Evolutionary conservation across 2,113 vertebrate genomes (phyloP), one percentile per base, ranked within the genome.

Genomic region (Microcebus griseorufus): DNA sequence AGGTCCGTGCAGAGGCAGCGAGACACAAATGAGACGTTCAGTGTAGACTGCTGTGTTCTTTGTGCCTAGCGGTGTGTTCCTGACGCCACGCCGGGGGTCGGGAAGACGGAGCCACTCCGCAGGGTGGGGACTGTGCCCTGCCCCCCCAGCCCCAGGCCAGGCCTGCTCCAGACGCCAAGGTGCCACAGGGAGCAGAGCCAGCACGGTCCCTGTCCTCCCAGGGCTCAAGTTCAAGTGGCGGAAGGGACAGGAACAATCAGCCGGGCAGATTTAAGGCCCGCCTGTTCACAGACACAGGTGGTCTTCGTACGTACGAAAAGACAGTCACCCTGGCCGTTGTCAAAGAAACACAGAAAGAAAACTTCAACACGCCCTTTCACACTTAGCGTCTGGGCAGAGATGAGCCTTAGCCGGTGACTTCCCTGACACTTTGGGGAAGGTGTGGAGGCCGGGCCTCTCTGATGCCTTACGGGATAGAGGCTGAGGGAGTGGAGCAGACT

Each of bases 41-140:
- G 0, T 2, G 9, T 5, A 20, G 69, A 55, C 51, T 37, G 11
- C 64, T 11, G 25, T 3, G 39, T 9, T 1, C 32, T 20, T 4
- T 3, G 29, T 14, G 70, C 39, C 58, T 20, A 9, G 58, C 17
- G 0, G 51, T 0, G 1, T 17, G 10, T 27, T 53, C 39, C 2
- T 0, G 2, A 13, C 1, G 29, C 45, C 16, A 11, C 62, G 37
- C 0, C 9, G 1, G 1, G 45, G 9, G 20, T 1, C 51, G 14
- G 9, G 34, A 2, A 0, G 17, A 12, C 17, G 0, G 22, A 48
- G 75, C 72, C 0, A 0, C 8, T 3, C 4, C 5, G 34, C 69
- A 23, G 39, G 2, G 4, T 25, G 5, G 51, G 75, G 16, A 51
- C 12, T 13, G 20, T 34, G 17, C 7, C 0, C 27, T 13, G 0